phyloP scores from a whole-genome alignment of 2,888 invertebrate genomes.

The Rhodophaea formosa region DNA sequence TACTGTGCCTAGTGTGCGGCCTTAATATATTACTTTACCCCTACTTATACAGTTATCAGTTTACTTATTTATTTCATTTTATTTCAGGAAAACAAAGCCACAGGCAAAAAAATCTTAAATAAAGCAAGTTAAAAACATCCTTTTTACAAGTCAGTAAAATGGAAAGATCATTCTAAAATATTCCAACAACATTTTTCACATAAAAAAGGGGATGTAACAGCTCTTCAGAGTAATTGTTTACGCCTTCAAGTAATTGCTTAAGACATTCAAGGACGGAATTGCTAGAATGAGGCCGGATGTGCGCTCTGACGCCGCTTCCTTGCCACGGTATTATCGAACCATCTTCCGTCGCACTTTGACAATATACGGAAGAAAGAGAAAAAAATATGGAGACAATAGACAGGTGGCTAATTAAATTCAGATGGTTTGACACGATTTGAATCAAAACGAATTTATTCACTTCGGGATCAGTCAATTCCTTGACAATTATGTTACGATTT shows the following conservation, averaged over 20 bases:
- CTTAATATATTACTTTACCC: too few relatives aligned
- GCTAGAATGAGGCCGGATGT: conserved; percentile 59
- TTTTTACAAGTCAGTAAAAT: too few relatives aligned
- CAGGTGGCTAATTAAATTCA: conserved; percentile 72
- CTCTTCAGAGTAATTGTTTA: conserved; percentile 43
- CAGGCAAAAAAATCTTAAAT: too few relatives aligned
- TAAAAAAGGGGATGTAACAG: not conserved
- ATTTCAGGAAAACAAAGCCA: too few relatives aligned
- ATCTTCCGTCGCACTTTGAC: conserved; percentile 36
- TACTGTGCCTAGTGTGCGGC: too few relatives aligned
- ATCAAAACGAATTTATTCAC: conserved; percentile 50
- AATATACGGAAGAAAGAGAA: conserved; percentile 32
- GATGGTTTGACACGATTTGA: conserved; percentile 54
- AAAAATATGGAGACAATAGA: conserved; percentile 29
- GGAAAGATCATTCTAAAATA: too few relatives aligned
- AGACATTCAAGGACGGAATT: conserved; percentile 53
- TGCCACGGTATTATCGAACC: conserved; percentile 31
- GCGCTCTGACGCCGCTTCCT: conserved; percentile 68
- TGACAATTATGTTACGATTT: conserved; percentile 17
- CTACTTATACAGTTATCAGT: too few relatives aligned
- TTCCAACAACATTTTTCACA: not conserved
- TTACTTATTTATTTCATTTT: too few relatives aligned
- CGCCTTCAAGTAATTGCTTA: conserved; percentile 54
- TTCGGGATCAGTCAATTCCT: conserved; percentile 36
- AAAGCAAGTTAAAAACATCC: too few relatives aligned